Base-by-base conservation (phyloP, 2,888 invertebrate genomes). In the Geophilus truncorum region DNA sequence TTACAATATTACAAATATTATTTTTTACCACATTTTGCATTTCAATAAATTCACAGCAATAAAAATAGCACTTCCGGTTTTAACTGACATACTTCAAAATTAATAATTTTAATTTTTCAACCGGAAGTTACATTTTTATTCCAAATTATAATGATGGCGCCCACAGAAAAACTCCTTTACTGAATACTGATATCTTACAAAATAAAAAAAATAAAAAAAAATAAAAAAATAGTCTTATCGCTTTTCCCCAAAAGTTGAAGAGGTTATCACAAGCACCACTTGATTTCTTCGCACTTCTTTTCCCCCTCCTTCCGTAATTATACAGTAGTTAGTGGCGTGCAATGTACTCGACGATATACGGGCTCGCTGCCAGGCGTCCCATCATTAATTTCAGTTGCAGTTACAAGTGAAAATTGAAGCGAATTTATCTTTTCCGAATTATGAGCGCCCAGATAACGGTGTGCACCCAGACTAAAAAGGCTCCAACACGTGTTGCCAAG, bases 371-470 rank as follows among this genome's bases (percentile, higher is more conserved):
- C 70, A 70, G 28, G 9, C 70, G 15, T 18, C 15, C 15, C 45
- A 9, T 15, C 45, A 70, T 70, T 70, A 70, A 70, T 70, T 70
- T 70, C 23, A 1, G 70, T 21, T 70, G 70, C 28, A 15, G 25
- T 70, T 25, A 70, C 25, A 70, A 70, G 70, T 70, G 70, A 70
- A 70, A 70, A 70, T 70, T 70, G 70, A 70, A 70, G 70, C 15
- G 70, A 70, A 70, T 70, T 70, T 25, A 70, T 70, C 70, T 70
- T 70, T 70, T 70, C 25, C 70, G 7, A 70, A 70, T 70, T 70
- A 70, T 70, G 25, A 15, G 23, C 70, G 70, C 70, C 1, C 70
- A 70, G 70, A 70, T 70, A 70, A 70, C 70, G n/a, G 23, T 70
- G 70, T 18, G 57, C 57, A 23, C n/a, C 18, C 25, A 70, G 28